These are phyloP conservation scores for Caracal caracal DNA, from an alignment of 2,113 vertebrate genomes.

Conservation along the genomic window DNA sequence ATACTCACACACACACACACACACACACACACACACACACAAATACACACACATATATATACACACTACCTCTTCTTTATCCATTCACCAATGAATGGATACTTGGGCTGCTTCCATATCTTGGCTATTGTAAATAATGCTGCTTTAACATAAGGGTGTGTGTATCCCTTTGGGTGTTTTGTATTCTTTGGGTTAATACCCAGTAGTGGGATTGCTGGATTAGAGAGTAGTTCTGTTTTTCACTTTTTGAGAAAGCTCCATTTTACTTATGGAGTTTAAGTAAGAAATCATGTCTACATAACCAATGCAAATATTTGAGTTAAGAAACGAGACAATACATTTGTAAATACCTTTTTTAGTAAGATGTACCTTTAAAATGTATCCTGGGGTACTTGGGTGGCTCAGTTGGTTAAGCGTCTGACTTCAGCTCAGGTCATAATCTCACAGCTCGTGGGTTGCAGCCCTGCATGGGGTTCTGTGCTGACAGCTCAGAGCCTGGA, in stretches of 20 bases:
- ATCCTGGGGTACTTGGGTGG: neutral
- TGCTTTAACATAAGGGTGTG: neutral
- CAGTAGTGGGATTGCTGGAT: neutral
- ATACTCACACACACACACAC: too few species aligned
- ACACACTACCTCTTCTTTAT: neutral
- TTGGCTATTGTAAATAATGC: neutral
- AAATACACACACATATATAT: too few species aligned
- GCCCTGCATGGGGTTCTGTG: too few species aligned
- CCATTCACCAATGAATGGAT: neutral
- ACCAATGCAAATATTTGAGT: neutral
- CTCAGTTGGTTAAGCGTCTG: too few species aligned
- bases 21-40: too few species aligned
- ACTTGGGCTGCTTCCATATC: neutral
- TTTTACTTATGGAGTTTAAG: neutral
- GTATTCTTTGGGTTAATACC: neutral
- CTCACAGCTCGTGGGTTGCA: too few species aligned
- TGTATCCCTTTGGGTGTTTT: neutral
- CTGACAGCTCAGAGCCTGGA: too few species aligned
- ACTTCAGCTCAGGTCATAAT: too few species aligned
- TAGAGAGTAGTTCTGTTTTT: neutral
- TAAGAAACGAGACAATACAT: neutral
- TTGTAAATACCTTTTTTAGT: neutral
- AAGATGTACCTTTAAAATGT: neutral
- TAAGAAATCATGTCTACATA: neutral
- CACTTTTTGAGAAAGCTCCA: neutral